Evolutionary conservation across 1,140 invertebrate genomes (phyloP).

Genomic region (Neelides sp.): DNA sequence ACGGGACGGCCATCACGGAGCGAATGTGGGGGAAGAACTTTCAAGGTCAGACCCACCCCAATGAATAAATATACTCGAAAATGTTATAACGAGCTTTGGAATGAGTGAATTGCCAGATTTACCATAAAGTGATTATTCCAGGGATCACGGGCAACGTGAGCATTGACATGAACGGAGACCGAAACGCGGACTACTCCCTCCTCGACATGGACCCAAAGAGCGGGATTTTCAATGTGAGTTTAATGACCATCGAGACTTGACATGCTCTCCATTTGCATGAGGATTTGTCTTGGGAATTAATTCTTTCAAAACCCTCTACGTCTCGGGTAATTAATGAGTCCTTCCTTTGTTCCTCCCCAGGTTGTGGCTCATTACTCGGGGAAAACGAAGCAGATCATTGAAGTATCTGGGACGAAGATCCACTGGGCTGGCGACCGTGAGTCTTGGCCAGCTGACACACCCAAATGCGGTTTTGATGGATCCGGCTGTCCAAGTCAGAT

Average conservation of each 20-base stretch:
- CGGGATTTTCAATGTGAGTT: slow-evolving; percentile 61
- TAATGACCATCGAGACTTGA: neutral
- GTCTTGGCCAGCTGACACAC: slow-evolving; percentile 65
- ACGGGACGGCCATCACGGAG: slow-evolving; percentile 53
- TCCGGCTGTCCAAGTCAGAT: slow-evolving; percentile 56
- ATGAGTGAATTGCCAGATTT: slow-evolving; percentile 13
- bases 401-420: slow-evolving; percentile 54
- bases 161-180: slow-evolving; percentile 78
- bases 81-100: no score
- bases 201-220: slow-evolving; percentile 74
- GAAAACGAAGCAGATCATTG: slow-evolving; percentile 54
- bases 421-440: slow-evolving; percentile 72
- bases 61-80: no score
- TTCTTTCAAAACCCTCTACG: slow-evolving; percentile 3
- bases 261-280: neutral
- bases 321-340: neutral
- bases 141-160: slow-evolving; percentile 84
- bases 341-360: slow-evolving; percentile 37
- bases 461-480: slow-evolving; percentile 81
- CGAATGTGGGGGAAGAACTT: slow-evolving; percentile 86
- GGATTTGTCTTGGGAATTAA: no score
- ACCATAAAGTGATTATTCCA: slow-evolving; percentile 33
- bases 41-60: slow-evolving; percentile 45
- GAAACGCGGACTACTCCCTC: slow-evolving; percentile 78
- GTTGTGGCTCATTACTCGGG: slow-evolving; percentile 78